phyloP scores from a whole-genome alignment of 2,113 vertebrate genomes.

The Centropus bengalensis region DNA sequence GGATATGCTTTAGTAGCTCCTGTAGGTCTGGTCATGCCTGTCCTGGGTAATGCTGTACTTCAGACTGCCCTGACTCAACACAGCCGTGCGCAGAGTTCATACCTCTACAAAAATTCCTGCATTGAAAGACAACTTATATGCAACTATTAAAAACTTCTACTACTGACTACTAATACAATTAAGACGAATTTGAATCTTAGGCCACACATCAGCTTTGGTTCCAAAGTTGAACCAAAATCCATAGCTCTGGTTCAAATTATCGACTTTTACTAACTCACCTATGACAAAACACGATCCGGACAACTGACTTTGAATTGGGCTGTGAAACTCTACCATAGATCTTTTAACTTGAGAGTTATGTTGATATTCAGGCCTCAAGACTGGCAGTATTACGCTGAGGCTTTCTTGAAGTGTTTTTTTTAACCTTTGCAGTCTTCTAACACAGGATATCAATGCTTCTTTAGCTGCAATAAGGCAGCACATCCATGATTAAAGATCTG shows the following conservation, averaged over 20 bases:
- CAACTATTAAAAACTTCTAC: not conserved
- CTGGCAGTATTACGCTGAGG: not conserved
- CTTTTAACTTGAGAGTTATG: not conserved
- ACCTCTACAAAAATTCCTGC: not conserved
- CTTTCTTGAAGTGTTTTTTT: not conserved
- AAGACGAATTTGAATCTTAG: not conserved
- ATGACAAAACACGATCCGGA: not conserved
- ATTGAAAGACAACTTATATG: not conserved
- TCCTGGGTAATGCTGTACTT: not conserved
- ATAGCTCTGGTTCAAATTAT: not conserved
- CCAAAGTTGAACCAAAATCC: not conserved
- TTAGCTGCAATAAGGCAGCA: not conserved
- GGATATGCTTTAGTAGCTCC: not conserved
- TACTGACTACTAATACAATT: not conserved
- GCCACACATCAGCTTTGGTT: not conserved
- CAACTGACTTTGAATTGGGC: not conserved
- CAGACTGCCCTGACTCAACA: not conserved
- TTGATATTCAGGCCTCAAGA: not conserved
- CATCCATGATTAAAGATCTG: not conserved
- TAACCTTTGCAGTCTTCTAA: not conserved
- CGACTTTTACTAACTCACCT: not conserved
- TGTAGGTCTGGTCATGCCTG: rapidly evolving
- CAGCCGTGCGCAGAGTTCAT: rapidly evolving
- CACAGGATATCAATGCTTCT: not conserved
- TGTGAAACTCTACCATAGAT: not conserved